Evolutionary conservation across 2,113 vertebrate genomes (phyloP).

Genomic region (Cyprinodon tularosa): DNA sequence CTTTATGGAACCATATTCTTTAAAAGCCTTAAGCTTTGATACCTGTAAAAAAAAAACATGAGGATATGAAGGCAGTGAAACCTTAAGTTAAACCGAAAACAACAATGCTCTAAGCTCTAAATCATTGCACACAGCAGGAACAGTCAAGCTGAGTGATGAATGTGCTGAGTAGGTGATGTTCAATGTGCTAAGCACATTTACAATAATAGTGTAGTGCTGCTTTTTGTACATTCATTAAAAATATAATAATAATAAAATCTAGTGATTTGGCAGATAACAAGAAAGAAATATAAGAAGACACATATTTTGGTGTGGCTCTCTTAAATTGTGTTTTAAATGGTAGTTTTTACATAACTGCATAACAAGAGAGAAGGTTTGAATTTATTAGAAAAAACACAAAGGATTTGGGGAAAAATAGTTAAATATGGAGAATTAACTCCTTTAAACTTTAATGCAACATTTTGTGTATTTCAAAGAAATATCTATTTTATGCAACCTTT

Average conservation of each 20-base stretch:
- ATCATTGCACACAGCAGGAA: background rate
- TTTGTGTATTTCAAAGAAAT: too few relatives aligned
- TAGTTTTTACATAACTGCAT: background rate
- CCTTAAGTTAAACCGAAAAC: background rate
- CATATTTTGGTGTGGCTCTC: background rate
- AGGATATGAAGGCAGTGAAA: background rate
- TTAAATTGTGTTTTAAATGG: background rate
- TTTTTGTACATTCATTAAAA: background rate
- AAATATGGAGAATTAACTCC: too few relatives aligned
- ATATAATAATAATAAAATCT: background rate
- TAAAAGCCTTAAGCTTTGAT: too few relatives aligned
- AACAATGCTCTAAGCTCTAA: background rate
- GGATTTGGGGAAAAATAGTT: too few relatives aligned
- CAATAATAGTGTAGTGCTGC: background rate
- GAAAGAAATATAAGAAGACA: background rate
- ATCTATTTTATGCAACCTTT: background rate
- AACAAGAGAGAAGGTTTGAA: too few relatives aligned
- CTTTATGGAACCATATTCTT: too few relatives aligned
- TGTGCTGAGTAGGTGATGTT: constrained; percentile 13
- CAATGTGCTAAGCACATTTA: background rate
- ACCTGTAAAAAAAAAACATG: background rate
- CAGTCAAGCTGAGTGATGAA: constrained; percentile 16
- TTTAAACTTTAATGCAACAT: too few relatives aligned
- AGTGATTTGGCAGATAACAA: background rate
- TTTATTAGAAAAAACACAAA: too few relatives aligned